Base-by-base conservation (phyloP, 1,140 invertebrate genomes). In the Musca domestica region DNA sequence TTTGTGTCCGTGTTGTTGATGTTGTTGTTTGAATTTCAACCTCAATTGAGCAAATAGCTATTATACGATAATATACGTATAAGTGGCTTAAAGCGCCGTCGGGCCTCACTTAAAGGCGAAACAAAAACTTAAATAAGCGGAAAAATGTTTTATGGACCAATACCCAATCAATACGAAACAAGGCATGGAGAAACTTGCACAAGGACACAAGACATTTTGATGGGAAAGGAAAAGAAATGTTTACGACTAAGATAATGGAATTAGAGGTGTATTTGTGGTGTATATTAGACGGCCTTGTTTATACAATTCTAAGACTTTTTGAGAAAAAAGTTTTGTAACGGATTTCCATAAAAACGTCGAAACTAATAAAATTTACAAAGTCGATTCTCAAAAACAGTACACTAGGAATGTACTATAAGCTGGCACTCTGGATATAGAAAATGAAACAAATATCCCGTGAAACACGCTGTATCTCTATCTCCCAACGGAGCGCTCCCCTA, bases 21-120 rank as follows among this genome's bases (percentile, higher is more conserved):
- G 12, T 22, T 56, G 23, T 64, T 64, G 27, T 41, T 25, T 52
- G 66, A 69, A 79, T 79, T 79, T 79, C 77, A 79, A 79, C 77
- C 77, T 79, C 77, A 79, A 79, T 79, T 79, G 77, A 77, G 73
- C 75, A 77, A 79, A 79, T 79, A 41, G 79, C 77, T 79, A 79
- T 79, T 79, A 79, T 65, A 64, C 52, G 67, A 69, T 64, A 70
- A 68, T 72, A 74, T 22, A 20, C 48, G 48, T 51, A 73, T 76
- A 76, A 77, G 76, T 73, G 71, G 70, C 71, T 72, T 76, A 78
- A 73, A 79, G 72, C 70, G 25, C 30, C 30, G 27, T 30, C 25
- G 20, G 30, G 47, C 17, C 25, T 46, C 48, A 2, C 12, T 41
- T 41, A 9, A 46, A 69, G 49, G 34, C 27, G n/a, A 52, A 63